Base-by-base conservation (phyloP, 2,797 vertebrate genomes). In the Eospalax fontanierii region DNA sequence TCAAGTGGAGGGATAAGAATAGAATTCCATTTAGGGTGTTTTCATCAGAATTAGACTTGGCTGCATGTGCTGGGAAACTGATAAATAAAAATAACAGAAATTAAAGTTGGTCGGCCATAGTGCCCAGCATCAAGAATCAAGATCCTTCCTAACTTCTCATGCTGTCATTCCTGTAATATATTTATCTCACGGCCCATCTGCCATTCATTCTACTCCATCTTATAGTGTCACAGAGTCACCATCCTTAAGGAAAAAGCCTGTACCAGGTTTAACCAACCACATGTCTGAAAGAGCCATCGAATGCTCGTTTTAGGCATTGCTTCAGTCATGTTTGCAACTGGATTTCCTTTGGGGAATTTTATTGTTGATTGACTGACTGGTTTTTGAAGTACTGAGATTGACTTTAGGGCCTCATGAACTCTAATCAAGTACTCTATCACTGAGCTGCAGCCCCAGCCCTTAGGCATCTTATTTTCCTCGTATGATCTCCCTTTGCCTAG, bases 31-130 rank as follows among this genome's bases (percentile, higher is more conserved):
- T n/a, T 2, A 63, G 79, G 40, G 18, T 57, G 35, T 70, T 93
- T 81, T 85, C 63, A 18, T 87, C 83, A 87, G 86, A 73, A 86
- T 66, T 70, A 43, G 24, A 80, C 82, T 57, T 95, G 94, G 28
- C 88, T 66, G 2, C 24, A 22, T n/a, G 16, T 75, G 19, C 40
- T 70, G 63, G 28, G 35, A 18, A 81, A 2, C 6, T 8, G 28
- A 65, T 68, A 40, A 50, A 54, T 68, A 46, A 38, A 85, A 90
- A 46, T 19, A 43, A 84, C 22, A 28, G 59, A 83, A 38, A 28
- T 89, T 79, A 80, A 85, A 26, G 33, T 57, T 88, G 26, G 46
- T 15, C 54, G 57, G 46, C 11, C 57, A 24, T 79, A 40, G 76
- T 86, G 22, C 65, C 63, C 24, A 10, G 40, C 18, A 3, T 75